Base-by-base conservation (phyloP, 92 coral and sea anemone species). In the Nematostella vectensis region DNA sequence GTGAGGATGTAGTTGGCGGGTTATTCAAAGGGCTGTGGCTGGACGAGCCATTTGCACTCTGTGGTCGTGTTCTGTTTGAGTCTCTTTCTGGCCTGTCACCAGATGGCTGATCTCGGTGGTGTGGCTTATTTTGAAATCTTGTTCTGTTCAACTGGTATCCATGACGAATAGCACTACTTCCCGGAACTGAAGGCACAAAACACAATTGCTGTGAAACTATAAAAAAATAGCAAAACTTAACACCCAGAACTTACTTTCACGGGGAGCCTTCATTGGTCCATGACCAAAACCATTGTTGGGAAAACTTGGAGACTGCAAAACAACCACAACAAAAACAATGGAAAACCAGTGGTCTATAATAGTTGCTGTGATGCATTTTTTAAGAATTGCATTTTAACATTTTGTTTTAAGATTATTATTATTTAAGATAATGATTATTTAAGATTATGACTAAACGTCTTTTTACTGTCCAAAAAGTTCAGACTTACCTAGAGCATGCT, bases 211-310 rank as follows among this genome's bases (percentile, higher is more conserved):
- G 40, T 33, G 15, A 6, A 33, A 6, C 40, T 6, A 33, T 33
- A 6, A 33, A 33, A 6, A 15, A 15, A 33, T 33, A 33, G 15
- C 15, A 33, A 33, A 6, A 33, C 6, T 33, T 6, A 15, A 33
- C 15, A 6, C 15, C 40, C 15, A 33, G 11, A 15, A 66, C 72
- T 66, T 44, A 66, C 72, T 54, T 20, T 66, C 72, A 44, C 57
- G 72, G 33, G 47, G 31, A 3, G 62, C 55, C 31, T 73, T 83
- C 56, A 78, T 48, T 23, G 86, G 78, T 28, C 74, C 82, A 58
- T 70, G 81, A 27, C 72, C 60, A 62, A 63, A 83, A 45, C 93
- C 93, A 63, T 83, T 79, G 1, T 50, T 52, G 25, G 81, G 86
- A 61, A 62, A 83, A 30, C 74, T 77, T 54, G 68, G 80, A 21